Conservation (phyloP, 2,888 invertebrate species). For the Patella ulyssiponensis region DNA sequence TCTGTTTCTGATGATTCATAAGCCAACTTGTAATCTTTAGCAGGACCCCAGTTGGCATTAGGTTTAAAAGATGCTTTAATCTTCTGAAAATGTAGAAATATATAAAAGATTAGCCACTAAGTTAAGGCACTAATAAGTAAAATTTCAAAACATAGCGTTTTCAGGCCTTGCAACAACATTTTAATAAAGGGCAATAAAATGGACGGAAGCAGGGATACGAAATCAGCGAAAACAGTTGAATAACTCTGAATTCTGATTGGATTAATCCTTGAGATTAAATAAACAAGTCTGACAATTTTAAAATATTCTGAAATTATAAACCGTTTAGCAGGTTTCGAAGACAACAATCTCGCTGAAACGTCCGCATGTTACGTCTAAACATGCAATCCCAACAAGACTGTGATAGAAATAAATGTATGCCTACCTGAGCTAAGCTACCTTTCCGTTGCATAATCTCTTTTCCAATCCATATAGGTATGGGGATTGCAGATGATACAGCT, state of each 20-base stretch:
- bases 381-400: not conserved
- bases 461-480: constrained; percentile 52
- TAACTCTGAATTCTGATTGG: too few relatives aligned
- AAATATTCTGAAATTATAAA: too few relatives aligned
- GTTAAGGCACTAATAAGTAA: too few relatives aligned
- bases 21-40: not conserved
- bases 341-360: too few relatives aligned
- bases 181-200: too few relatives aligned
- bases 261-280: too few relatives aligned
- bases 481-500: constrained; percentile 57
- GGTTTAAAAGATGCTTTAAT: not conserved
- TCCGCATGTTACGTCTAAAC: not conserved
- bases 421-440: not conserved
- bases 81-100: not conserved
- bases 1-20: too few relatives aligned
- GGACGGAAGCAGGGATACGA: not conserved
- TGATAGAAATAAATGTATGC: not conserved
- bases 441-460: not conserved
- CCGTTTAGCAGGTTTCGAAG: too few relatives aligned
- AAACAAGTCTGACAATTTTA: too few relatives aligned
- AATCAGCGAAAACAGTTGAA: too few relatives aligned
- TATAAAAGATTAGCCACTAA: too few relatives aligned
- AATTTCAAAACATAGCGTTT: not conserved
- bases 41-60: not conserved
- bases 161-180: not conserved